Percentiles rank a stretch among this genome's conserved stretches.
These are phyloP conservation scores for Teleopsis dalmanni DNA, from an alignment of 1,140 invertebrate genomes.

Conservation along the genomic window DNA sequence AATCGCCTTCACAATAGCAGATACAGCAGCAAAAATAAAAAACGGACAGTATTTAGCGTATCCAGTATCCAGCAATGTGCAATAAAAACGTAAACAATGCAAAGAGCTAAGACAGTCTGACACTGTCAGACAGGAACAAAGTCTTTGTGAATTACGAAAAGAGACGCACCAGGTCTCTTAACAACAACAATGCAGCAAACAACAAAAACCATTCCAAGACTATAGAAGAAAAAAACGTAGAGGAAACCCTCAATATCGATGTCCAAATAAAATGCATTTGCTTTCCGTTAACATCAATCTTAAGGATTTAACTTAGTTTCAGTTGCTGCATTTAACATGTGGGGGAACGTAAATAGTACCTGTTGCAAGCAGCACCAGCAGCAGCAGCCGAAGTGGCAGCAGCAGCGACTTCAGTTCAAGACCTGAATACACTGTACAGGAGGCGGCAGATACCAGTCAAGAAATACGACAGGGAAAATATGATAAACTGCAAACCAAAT, in stretches of 20 bases:
- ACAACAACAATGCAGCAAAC: constrained; percentile 10
- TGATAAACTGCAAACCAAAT: constrained; percentile 42
- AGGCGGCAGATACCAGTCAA: background rate
- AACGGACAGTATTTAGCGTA: constrained; percentile 2
- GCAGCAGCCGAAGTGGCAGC: background rate
- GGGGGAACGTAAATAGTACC: constrained; percentile 4
- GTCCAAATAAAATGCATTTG: constrained; percentile 17
- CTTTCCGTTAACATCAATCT: constrained; percentile 45
- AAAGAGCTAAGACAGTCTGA: background rate
- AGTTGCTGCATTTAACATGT: background rate
- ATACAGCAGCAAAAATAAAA: too few species aligned
- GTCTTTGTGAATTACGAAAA: background rate
- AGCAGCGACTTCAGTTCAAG: background rate
- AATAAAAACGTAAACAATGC: background rate
- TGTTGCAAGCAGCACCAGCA: background rate
- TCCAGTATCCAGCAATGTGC: background rate
- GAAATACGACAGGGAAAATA: constrained; percentile 8
- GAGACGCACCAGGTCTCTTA: constrained; percentile 4
- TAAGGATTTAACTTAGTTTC: constrained; percentile 18
- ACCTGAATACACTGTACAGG: background rate
- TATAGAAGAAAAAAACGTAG: background rate
- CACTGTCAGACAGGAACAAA: background rate
- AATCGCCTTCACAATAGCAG: background rate
- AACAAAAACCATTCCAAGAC: constrained; percentile 10
- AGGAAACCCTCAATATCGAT: constrained; percentile 14